Evolutionary conservation across 2,888 invertebrate species (phyloP).

Genomic region (Rugalucina vietnamica): DNA sequence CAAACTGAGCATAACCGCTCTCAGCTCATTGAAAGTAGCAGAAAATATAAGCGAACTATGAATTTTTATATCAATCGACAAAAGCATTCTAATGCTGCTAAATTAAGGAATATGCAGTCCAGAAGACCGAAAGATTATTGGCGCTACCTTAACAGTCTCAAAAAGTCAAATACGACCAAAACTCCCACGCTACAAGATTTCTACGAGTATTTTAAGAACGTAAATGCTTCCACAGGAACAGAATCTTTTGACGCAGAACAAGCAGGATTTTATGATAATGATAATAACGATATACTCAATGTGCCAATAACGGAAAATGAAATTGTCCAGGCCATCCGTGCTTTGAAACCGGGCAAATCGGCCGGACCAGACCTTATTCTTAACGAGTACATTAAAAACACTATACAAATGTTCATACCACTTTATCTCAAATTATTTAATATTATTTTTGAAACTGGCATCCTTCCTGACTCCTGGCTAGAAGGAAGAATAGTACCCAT

Average conservation of each 20-base stretch:
- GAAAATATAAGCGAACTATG: background rate
- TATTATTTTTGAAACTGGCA: background rate
- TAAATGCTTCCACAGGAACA: background rate
- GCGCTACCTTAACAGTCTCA: slow-evolving; percentile 5
- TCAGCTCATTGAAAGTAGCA: background rate
- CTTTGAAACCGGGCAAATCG: background rate
- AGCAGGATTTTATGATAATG: background rate
- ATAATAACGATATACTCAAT: background rate
- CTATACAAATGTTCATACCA: background rate
- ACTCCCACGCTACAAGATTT: background rate
- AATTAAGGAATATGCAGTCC: background rate
- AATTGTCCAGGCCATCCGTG: background rate
- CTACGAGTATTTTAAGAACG: background rate
- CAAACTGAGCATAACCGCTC: background rate
- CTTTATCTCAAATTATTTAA: background rate
- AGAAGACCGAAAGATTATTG: background rate
- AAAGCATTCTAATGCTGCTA: background rate
- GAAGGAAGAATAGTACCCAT: background rate
- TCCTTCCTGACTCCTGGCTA: no score
- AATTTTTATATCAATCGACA: no score
- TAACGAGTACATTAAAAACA: background rate
- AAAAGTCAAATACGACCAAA: background rate
- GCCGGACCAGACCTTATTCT: background rate
- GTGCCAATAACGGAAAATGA: background rate
- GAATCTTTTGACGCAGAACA: background rate